Conservation (phyloP, 2,113 vertebrate genomes). For the Tychaedon coryphoeus region DNA sequence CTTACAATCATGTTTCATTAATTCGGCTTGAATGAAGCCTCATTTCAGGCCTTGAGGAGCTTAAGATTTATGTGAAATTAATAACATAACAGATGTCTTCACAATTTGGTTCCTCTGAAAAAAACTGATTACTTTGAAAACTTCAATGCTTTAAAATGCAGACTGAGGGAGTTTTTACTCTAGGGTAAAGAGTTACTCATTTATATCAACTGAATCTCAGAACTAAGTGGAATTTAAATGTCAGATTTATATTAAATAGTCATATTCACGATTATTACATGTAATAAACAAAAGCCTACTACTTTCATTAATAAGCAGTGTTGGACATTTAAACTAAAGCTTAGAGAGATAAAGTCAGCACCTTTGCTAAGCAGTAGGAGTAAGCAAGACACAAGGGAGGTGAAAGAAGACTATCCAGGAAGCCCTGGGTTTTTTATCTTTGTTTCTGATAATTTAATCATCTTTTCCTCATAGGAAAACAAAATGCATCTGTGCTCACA, state of each 20-base stretch:
- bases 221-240: constrained; percentile 89
- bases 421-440: constrained; percentile 58
- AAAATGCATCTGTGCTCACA: constrained; percentile 82
- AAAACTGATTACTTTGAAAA: constrained; percentile 86
- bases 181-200: constrained; percentile 76
- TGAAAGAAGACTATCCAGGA: constrained; percentile 62
- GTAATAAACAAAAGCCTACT: constrained; percentile 81
- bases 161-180: constrained; percentile 74
- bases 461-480: constrained; percentile 77
- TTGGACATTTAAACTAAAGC: constrained; percentile 80
- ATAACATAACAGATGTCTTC: constrained; percentile 98
- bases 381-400: constrained; percentile 54
- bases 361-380: constrained; percentile 68
- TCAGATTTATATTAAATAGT: constrained; percentile 88
- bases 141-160: constrained; percentile 81
- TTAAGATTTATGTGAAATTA: constrained; percentile 99
- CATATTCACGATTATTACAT: constrained; percentile 81
- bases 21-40: constrained; percentile 96
- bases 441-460: constrained; percentile 85
- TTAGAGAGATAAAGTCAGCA: constrained; percentile 63
- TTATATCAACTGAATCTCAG: constrained; percentile 74
- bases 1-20: constrained; percentile 99
- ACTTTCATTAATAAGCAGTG: constrained; percentile 76
- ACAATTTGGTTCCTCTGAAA: constrained; percentile 85
- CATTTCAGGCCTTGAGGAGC: constrained; percentile 94